Evolutionary conservation across 1,140 invertebrate genomes (phyloP), one percentile per base, ranked within the genome.

Genomic region (Parasteatoda tepidariorum): DNA sequence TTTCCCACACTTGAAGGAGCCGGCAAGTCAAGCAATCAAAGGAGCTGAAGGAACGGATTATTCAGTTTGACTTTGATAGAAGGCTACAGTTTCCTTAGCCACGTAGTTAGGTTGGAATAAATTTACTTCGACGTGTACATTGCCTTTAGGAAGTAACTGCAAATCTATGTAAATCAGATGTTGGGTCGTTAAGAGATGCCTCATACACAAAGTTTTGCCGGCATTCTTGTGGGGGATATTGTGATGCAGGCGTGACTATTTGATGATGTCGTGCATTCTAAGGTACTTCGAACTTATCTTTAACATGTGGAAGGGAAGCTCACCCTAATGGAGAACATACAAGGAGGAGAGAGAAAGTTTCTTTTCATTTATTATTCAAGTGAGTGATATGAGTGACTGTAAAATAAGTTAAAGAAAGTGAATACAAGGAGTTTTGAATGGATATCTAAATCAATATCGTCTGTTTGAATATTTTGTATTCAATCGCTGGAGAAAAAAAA

Each of bases 91-190:
- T n/a, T n/a, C n/a, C n/a, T n/a, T n/a, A 26, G 11, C 30, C 55
- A 75, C 73, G 59, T 62, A 38, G 22, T 75, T 62, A n/a, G 30
- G 30, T 9, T 28, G 31, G 57, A 75, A 75, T 62, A 62, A 61
- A 62, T 75, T 75, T 33, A 33, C 73, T 62, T 61, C 34, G 57
- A 57, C 70, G 38, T 54, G 41, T 22, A 13, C 9, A 41, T 41
- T 33, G n/a, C 28, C 54, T 31, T 59, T 55, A n/a, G n/a, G 61
- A 54, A 66, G 28, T 78, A 78, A 78, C 74, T 22, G 74, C 54
- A 33, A 55, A 78, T 78, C 61, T 78, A 78, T 78, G 74, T 66
- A 78, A 78, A 78, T 78, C 61, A 78, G 74, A 64, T 57, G 26
- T 64, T 33, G 41, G 15, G 61, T 66, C 74, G 61, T 78, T 78